Percentiles rank a stretch among this genome's conserved stretches.
phyloP scores from a whole-genome alignment of 2,888 invertebrate species.

The Synergus gifuensis region DNA sequence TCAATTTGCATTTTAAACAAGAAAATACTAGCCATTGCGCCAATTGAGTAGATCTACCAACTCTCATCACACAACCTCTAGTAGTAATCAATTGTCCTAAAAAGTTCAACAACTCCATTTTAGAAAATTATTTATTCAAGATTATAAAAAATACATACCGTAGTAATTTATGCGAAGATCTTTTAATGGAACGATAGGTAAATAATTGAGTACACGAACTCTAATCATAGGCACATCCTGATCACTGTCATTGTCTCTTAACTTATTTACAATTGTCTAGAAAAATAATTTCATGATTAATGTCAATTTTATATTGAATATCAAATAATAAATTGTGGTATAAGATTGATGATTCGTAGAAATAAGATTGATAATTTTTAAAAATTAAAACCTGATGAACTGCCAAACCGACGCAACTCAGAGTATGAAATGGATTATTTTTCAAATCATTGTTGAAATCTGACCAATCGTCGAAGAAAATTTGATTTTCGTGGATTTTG shows the following conservation, averaged over 20 bases:
- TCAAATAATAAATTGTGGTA: constrained; percentile 28
- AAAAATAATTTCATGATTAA: constrained; percentile 42
- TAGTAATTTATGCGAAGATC: constrained; percentile 86
- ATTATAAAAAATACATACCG: constrained; percentile 79
- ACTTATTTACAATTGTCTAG: constrained; percentile 64
- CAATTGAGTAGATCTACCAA: constrained; percentile 86
- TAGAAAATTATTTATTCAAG: constrained; percentile 39
- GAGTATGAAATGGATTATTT: constrained; percentile 83
- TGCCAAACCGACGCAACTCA: constrained; percentile 87
- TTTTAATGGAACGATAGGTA: constrained; percentile 83
- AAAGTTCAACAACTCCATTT: constrained; percentile 50
- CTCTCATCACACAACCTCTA: constrained; percentile 91
- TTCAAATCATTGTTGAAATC: constrained; percentile 83
- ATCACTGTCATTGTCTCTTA: constrained; percentile 75
- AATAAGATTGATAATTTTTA: constrained; percentile 39
- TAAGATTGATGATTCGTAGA: neutral
- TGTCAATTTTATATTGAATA: constrained; percentile 42
- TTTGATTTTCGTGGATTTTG: constrained; percentile 79
- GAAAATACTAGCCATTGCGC: constrained; percentile 89
- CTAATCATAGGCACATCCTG: constrained; percentile 77
- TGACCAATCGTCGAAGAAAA: constrained; percentile 82
- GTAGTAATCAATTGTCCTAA: constrained; percentile 87
- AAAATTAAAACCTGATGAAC: constrained; percentile 84
- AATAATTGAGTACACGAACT: constrained; percentile 82
- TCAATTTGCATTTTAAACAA: constrained; percentile 83